A percentile compares a stretch with the other conserved stretches of the same genome.
Conservation (phyloP, 2,888 invertebrate genomes). For the Nomada goodeniana region DNA sequence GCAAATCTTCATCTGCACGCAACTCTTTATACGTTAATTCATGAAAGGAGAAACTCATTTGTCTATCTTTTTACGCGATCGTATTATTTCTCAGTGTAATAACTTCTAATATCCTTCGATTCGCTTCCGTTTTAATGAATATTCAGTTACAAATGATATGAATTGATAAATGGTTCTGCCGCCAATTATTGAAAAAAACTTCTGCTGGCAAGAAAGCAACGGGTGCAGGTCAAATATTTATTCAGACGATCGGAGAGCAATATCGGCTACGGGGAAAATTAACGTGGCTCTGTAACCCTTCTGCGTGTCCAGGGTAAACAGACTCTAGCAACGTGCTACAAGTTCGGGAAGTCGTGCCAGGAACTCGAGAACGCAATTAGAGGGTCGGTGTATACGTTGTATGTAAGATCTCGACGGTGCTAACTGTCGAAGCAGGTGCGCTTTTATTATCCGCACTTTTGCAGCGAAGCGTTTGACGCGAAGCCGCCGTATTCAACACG, state of each 20-base stretch:
- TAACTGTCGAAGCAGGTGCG: constrained; percentile 77
- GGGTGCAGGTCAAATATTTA: constrained; percentile 57
- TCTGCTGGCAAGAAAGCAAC: too few relatives aligned
- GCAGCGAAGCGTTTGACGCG: constrained; percentile 47
- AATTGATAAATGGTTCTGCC: too few relatives aligned
- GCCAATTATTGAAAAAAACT: too few relatives aligned
- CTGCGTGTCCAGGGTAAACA: constrained; percentile 66
- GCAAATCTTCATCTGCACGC: too few relatives aligned
- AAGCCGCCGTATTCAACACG: constrained; percentile 41
- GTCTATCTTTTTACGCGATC: too few relatives aligned
- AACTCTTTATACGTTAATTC: too few relatives aligned
- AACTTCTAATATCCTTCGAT: too few relatives aligned
- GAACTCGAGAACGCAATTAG: constrained; percentile 77
- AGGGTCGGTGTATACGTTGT: constrained; percentile 70
- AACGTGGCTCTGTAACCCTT: constrained; percentile 56
- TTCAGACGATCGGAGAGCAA: constrained; percentile 53
- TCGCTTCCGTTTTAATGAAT: too few relatives aligned
- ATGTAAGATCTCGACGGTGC: constrained; percentile 67
- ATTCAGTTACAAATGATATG: too few relatives aligned
- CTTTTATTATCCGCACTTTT: constrained; percentile 59
- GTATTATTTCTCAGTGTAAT: too few relatives aligned
- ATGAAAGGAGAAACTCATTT: too few relatives aligned
- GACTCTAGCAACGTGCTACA: constrained; percentile 62
- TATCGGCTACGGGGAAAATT: constrained; percentile 54
- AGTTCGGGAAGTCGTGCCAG: constrained; percentile 68